Evolutionary conservation across 2,797 vertebrate genomes (phyloP), one percentile per base, ranked within the genome.

Genomic region (Sphenopsis melanotis): DNA sequence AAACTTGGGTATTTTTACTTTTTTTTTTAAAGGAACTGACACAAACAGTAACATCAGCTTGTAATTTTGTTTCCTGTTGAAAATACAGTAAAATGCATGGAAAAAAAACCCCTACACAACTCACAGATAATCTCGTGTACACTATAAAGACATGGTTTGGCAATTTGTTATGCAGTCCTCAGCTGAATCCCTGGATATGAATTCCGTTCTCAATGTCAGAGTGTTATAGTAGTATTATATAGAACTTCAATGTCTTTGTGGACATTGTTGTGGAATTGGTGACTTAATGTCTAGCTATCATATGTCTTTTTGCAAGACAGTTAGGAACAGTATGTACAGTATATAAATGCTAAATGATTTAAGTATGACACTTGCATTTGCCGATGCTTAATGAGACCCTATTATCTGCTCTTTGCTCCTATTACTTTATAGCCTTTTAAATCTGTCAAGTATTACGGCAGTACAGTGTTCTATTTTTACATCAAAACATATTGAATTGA

Each of bases 161-260:
- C 97, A 94, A 96, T 97, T 97, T 97, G 96, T 98, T 98, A 97
- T 98, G 97, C 98, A 97, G 93, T 98, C 98, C 97, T 98, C 90
- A 56, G 95, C 97, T 96, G 94, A 98, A 97, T 97, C 98, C 97
- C 97, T 98, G 97, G 96, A 70, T 98, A 98, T 97, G 97, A 98
- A 98, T 98, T 98, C 97, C 9, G 20, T 98, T 98, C 96, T 97
- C 97, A 96, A 98, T 98, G 98, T 98, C 98, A 94, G 98, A 98
- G 98, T 98, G 98, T 98, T 98, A 96, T 97, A 95, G 98, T 98
- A 97, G 96, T 98, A 97, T 98, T 98, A 97, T 97, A 98, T 98
- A 98, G 98, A 98, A 97, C 98, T 98, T 98, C 98, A 97, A 96
- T 98, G 98, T 98, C 98, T 98, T 98, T 97, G 98, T 98, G 97